Base-by-base conservation (phyloP, 2,888 invertebrate genomes). In the Rutpela maculata region DNA sequence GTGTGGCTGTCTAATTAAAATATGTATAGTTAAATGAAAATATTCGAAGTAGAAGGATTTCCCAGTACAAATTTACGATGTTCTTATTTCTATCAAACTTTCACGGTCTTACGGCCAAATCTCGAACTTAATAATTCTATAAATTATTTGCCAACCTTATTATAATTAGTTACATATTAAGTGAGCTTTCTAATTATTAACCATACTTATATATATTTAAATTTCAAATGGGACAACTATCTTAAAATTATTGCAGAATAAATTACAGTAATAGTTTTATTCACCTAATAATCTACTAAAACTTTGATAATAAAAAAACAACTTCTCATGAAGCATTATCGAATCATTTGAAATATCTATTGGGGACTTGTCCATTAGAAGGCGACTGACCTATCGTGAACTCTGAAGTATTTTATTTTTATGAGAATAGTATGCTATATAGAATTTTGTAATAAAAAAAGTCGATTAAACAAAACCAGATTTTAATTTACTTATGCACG, bases 371-470 rank as follows among this genome's bases (percentile, higher is more conserved):
- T 67, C 69, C 43, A 69, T 57, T 68, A 69, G 69, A 57, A 69
- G 69, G 69, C 69, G 69, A 69, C 19, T 69, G 69, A 69, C 69
- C 69, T 59, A 69, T 59, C 17, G 69, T 69, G 69, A 69, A 69
- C 69, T 69, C 19, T 19, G 7, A 56, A 38, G 69, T 57, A 19
- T 57, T 59, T 69, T 69, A 69, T 69, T 69, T 69, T 69, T 38
- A 69, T 59, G 69, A 57, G 69, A 69, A 69, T 59, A 59, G 56
- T 69, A 69, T 35, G 31, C 26, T 69, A 57, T 69, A 59, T 18
- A 69, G 57, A 57, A 59, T 18, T 69, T 69, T 69, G 15, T 17
- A 69, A 57, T 57, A 57, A 69, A 69, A 57, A 59, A 59, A 67
- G 55, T 67, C 67, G 69, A 57, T 69, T 57, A 69, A 59, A 59